Percentiles rank a stretch among this genome's conserved stretches.
Conservation (phyloP, 1,140 invertebrate genomes). For the Drosophila nigromelanica region DNA sequence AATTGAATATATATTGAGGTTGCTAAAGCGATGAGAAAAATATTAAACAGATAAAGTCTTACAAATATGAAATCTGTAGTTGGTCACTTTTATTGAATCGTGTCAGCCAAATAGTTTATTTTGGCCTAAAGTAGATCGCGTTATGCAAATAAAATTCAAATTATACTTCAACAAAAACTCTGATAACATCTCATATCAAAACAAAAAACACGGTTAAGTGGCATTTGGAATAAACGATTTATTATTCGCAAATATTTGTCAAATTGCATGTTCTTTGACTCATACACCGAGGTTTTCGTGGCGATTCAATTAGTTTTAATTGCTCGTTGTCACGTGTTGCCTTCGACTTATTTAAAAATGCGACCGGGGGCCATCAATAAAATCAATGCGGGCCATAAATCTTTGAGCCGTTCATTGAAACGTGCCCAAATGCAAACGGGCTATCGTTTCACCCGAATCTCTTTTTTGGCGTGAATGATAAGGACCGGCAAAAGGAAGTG, state of each 20-base stretch:
- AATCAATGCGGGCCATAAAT: conserved; percentile 78
- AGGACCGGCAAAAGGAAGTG: conserved; percentile 51
- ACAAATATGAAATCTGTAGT: too few species aligned
- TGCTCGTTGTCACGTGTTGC: conserved; percentile 43
- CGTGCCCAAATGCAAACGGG: conserved; percentile 60
- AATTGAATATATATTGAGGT: too few species aligned
- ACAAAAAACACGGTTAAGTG: not conserved
- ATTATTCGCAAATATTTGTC: conserved; percentile 40
- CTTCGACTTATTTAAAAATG: conserved; percentile 70
- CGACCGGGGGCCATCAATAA: conserved; percentile 63
- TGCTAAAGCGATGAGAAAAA: too few species aligned
- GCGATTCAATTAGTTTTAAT: conserved; percentile 79
- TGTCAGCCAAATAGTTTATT: too few species aligned
- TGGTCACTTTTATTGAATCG: too few species aligned
- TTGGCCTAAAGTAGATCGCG: too few species aligned
- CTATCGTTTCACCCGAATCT: conserved; percentile 33
- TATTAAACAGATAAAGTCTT: too few species aligned
- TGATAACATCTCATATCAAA: not conserved
- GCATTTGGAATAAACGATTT: not conserved
- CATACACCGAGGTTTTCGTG: conserved; percentile 29
- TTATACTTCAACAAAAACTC: too few species aligned
- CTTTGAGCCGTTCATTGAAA: conserved; percentile 70
- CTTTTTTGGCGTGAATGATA: conserved; percentile 53
- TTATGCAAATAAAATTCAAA: too few species aligned
- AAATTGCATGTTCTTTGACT: conserved; percentile 38